phyloP scores from a whole-genome alignment of 2,113 vertebrate genomes.

The Trichechus manatus region DNA sequence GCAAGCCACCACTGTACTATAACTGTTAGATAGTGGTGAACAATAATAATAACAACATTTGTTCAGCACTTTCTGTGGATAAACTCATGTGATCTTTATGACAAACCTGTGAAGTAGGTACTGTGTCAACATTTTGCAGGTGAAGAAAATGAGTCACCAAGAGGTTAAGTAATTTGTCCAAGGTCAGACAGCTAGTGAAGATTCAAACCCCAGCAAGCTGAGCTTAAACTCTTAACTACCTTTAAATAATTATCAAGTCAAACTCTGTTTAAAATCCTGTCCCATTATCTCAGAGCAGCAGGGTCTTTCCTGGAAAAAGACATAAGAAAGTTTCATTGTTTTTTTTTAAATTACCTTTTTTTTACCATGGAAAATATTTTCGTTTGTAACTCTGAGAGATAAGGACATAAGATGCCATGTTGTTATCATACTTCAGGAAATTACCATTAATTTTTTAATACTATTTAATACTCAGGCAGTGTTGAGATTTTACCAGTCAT shows the following conservation, averaged over 20 bases:
- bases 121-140: not conserved
- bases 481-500: not conserved
- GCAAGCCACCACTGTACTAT: not conserved
- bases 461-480: not conserved
- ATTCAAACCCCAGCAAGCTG: not conserved
- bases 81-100: not conserved
- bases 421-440: not conserved
- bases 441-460: constrained; percentile 1
- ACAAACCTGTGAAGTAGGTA: not conserved
- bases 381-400: constrained; percentile 7
- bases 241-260: not conserved
- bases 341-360: not conserved
- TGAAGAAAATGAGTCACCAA: not conserved
- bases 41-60: not conserved
- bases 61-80: not conserved
- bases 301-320: constrained; percentile 36
- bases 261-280: not conserved
- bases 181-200: not conserved
- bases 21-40: too few species aligned
- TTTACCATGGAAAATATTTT: not conserved
- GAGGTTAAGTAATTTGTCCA: not conserved
- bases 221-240: not conserved
- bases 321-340: not conserved
- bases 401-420: not conserved
- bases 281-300: not conserved